Conservation (phyloP, 2,113 vertebrate genomes). For the Halcyon malimbica region DNA sequence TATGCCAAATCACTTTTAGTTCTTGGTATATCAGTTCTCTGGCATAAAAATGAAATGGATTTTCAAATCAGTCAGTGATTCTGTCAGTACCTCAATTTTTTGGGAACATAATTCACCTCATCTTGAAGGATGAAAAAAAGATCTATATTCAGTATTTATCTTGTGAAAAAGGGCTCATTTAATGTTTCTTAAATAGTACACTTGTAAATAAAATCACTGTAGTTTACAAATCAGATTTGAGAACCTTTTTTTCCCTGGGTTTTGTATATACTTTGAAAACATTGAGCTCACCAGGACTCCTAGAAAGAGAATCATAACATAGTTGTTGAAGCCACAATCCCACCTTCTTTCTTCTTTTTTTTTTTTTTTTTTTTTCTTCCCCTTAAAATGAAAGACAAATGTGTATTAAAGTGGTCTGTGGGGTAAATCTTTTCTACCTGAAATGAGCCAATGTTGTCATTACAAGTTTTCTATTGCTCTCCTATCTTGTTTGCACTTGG, state of each 20-base stretch:
- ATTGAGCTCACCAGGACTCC: background rate
- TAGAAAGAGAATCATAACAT: background rate
- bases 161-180: background rate
- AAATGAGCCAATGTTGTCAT: background rate
- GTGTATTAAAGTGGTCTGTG: rapidly evolving
- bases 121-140: background rate
- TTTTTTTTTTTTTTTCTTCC: background rate
- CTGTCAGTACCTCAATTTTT: background rate
- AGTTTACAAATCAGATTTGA: background rate
- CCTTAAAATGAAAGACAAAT: background rate
- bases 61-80: background rate
- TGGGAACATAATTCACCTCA: background rate
- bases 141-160: background rate
- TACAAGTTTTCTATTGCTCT: conserved; percentile 7
- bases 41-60: rapidly evolving
- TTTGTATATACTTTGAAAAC: background rate
- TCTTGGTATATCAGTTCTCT: background rate
- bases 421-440: background rate
- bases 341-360: background rate
- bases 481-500: background rate
- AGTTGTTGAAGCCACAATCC: background rate
- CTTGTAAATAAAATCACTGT: background rate
- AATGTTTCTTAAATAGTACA: background rate
- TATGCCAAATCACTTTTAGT: background rate
- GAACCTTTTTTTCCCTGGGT: background rate